A percentile compares a stretch with the other conserved stretches of the same genome.
Evolutionary conservation across 2,888 invertebrate genomes (phyloP).

Genomic region (Thymelicus acteon): DNA sequence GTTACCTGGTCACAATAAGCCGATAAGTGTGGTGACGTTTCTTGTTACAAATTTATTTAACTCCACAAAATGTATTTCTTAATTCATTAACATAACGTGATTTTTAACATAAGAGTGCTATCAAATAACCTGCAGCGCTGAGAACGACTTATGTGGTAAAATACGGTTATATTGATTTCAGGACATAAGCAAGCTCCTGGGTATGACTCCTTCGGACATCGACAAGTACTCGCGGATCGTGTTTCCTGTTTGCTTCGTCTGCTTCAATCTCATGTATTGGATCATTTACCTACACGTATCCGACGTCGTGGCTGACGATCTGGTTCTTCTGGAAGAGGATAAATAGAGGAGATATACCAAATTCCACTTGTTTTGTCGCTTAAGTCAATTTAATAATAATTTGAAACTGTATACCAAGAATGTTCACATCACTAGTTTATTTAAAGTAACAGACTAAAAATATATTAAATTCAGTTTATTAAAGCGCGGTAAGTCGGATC

Average conservation of each 20-base stretch:
- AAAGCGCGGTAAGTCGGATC: too few species aligned
- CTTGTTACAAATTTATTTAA: too few species aligned
- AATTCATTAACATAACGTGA: slow-evolving; percentile 22
- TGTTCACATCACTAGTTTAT: background rate
- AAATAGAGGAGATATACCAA: slow-evolving; percentile 74
- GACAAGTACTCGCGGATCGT: slow-evolving; percentile 99
- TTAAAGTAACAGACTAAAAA: too few species aligned
- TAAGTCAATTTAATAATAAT: slow-evolving; percentile 60
- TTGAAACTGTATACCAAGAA: slow-evolving; percentile 61
- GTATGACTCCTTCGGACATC: slow-evolving; percentile 98
- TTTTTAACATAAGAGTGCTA: slow-evolving; percentile 90
- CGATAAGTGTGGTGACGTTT: too few species aligned
- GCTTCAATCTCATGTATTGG: slow-evolving; percentile 99
- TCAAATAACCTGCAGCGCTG: slow-evolving; percentile 85
- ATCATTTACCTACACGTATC: slow-evolving; percentile 98
- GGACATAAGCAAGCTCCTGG: slow-evolving; percentile 95
- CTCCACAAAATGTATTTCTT: slow-evolving; percentile 25
- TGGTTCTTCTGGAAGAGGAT: slow-evolving; percentile 90
- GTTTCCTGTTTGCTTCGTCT: slow-evolving; percentile 99
- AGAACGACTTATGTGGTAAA: background rate
- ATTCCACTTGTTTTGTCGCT: slow-evolving; percentile 74
- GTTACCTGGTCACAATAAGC: background rate
- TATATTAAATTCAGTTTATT: too few species aligned
- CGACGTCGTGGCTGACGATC: slow-evolving; percentile 96
- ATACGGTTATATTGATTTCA: slow-evolving; percentile 55